Percentiles rank a stretch among this genome's conserved stretches.
Evolutionary conservation across 2,113 vertebrate species (phyloP).

Genomic region (Dasypus novemcinctus): DNA sequence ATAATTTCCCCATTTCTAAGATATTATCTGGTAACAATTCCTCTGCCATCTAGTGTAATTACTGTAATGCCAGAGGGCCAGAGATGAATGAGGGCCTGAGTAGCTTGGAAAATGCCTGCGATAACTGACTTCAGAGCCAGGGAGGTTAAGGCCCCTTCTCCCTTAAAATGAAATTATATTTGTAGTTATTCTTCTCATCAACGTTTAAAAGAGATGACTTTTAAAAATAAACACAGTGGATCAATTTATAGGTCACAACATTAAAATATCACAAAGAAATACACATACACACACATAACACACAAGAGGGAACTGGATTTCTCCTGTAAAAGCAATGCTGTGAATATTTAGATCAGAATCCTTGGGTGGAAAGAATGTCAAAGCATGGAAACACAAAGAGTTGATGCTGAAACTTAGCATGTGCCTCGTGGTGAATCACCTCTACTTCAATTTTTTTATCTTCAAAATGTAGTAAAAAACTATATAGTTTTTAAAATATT

Average conservation of each 20-base stretch:
- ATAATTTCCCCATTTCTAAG: constrained; percentile 68
- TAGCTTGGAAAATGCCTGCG: background rate
- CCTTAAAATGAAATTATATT: background rate
- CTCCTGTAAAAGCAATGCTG: background rate
- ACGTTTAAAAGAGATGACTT: constrained; percentile 33
- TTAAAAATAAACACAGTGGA: constrained; percentile 56
- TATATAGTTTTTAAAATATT: background rate
- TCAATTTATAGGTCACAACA: constrained; percentile 16
- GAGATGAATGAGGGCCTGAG: constrained; percentile 11
- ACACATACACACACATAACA: no score
- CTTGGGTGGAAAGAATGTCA: background rate
- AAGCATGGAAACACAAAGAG: background rate
- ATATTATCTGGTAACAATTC: constrained; percentile 68
- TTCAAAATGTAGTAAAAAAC: background rate
- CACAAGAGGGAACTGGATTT: background rate
- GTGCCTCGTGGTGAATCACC: no score
- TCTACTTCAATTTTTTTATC: background rate
- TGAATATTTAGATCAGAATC: background rate
- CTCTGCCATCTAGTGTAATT: constrained; percentile 57
- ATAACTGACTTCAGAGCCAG: background rate
- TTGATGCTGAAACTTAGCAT: background rate
- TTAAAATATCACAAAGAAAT: background rate
- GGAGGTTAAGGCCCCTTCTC: background rate
- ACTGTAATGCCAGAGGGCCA: background rate
- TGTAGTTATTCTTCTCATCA: constrained; percentile 36